A percentile compares a stretch with the other conserved stretches of the same genome.
phyloP scores from a whole-genome alignment of 1,140 invertebrate species.

The Aphelinus certus region DNA sequence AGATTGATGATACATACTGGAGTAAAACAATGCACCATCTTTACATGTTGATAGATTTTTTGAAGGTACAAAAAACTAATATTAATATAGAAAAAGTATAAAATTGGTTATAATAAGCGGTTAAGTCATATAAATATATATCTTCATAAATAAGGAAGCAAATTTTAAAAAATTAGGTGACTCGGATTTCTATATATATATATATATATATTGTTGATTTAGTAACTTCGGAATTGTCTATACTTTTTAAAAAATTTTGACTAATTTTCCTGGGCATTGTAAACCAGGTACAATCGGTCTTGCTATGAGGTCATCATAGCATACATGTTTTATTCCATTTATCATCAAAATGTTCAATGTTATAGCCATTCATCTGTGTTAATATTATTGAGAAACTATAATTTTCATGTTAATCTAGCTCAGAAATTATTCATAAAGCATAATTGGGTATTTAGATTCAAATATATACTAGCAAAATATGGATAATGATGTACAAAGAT shows the following conservation, averaged over 20 bases:
- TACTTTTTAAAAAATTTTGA: constrained; percentile 11
- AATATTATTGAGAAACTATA: constrained; percentile 10
- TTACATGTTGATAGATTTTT: too few species aligned
- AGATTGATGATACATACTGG: too few species aligned
- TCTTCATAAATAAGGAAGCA: neutral
- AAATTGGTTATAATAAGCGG: constrained; percentile 1
- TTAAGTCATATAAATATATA: constrained; percentile 7
- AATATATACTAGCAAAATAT: too few species aligned
- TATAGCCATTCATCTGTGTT: neutral
- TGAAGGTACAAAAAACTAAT: neutral
- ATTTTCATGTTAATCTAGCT: constrained; percentile 9
- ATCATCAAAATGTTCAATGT: constrained; percentile 12
- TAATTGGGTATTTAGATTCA: too few species aligned
- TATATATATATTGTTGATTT: constrained; percentile 12
- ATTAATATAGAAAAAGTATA: constrained; percentile 21
- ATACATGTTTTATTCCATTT: neutral
- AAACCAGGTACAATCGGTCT: constrained; percentile 13
- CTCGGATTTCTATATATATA: neutral
- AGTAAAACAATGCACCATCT: too few species aligned
- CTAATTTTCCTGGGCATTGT: constrained; percentile 6
- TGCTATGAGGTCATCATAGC: neutral
- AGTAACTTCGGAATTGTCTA: constrained; percentile 11
- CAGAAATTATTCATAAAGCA: neutral
- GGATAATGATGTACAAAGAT: too few species aligned
- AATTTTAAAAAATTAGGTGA: constrained; percentile 26